phyloP scores from a whole-genome alignment of 1,140 invertebrate species.

The Brachionus sp. region DNA sequence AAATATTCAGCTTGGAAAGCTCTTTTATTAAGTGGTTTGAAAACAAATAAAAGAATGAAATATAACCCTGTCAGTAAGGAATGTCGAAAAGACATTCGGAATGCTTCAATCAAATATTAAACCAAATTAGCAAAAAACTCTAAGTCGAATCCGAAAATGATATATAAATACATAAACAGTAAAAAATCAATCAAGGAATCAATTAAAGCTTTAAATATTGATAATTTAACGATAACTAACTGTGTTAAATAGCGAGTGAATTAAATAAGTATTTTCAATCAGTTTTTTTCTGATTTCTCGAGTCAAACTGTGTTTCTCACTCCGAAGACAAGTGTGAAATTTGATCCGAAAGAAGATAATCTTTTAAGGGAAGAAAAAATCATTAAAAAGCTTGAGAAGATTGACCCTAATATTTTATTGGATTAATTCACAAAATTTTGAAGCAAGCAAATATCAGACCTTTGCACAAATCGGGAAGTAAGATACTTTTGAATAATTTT shows the following conservation, averaged over 20 bases:
- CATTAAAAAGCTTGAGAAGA: not conserved
- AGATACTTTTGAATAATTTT: too few relatives aligned
- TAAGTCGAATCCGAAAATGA: not conserved
- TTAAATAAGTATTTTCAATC: slow-evolving; percentile 5
- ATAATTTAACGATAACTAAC: not conserved
- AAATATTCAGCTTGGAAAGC: not conserved
- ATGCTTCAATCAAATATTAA: not conserved
- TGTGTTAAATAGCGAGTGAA: not conserved
- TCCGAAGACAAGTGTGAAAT: too few relatives aligned
- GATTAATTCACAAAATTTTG: too few relatives aligned
- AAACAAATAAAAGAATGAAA: not conserved
- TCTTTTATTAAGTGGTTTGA: not conserved
- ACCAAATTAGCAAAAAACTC: not conserved
- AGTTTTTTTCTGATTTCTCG: not conserved
- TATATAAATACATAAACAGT: not conserved
- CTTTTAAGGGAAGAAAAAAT: not conserved
- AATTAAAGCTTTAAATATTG: not conserved
- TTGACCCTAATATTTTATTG: not conserved
- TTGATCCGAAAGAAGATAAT: too few relatives aligned
- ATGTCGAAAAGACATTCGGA: not conserved
- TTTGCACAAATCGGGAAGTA: too few relatives aligned
- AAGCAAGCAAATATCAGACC: too few relatives aligned
- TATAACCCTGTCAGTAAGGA: not conserved
- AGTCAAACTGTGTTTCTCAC: not conserved
- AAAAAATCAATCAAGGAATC: not conserved